Conservation (phyloP, 1,140 invertebrate species). For the Heterodera schachtii region DNA sequence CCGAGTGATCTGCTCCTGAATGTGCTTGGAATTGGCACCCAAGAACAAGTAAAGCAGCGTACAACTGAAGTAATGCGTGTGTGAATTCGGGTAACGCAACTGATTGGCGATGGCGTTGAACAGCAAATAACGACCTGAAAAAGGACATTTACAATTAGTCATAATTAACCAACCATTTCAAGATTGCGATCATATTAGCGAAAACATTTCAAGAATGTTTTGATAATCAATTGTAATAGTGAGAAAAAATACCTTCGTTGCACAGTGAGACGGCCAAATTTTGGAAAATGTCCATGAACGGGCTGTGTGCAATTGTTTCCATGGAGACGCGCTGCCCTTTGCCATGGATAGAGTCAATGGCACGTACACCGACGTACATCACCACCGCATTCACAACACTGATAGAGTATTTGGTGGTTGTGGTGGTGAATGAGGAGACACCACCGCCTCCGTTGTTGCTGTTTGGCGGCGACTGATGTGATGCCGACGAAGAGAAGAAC, state of each 20-base stretch:
- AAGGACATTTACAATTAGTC: no score
- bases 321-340: slow-evolving; percentile 80
- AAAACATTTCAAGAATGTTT: no score
- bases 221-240: not conserved
- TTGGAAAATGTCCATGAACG: slow-evolving; percentile 99
- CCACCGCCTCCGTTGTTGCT: not conserved
- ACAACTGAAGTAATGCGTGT: slow-evolving; percentile 99
- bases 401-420: slow-evolving; percentile 87
- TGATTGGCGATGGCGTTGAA: slow-evolving; percentile 98
- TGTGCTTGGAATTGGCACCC: slow-evolving; percentile 94
- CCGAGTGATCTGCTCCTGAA: slow-evolving; percentile 80
- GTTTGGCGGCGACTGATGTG: not conserved
- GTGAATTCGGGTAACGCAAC: slow-evolving; percentile 94
- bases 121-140: slow-evolving; percentile 82
- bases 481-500: no score
- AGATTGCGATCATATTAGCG: no score
- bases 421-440: slow-evolving; percentile 70
- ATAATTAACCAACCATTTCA: no score
- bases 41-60: slow-evolving; percentile 92
- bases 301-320: slow-evolving; percentile 87
- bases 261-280: slow-evolving; percentile 95
- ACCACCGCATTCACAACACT: slow-evolving; percentile 94
- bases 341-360: slow-evolving; percentile 76
- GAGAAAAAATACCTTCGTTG: slow-evolving; percentile 77
- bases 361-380: slow-evolving; percentile 93